Conservation (phyloP, 2,113 vertebrate genomes). For the Parotia lawesii region DNA sequence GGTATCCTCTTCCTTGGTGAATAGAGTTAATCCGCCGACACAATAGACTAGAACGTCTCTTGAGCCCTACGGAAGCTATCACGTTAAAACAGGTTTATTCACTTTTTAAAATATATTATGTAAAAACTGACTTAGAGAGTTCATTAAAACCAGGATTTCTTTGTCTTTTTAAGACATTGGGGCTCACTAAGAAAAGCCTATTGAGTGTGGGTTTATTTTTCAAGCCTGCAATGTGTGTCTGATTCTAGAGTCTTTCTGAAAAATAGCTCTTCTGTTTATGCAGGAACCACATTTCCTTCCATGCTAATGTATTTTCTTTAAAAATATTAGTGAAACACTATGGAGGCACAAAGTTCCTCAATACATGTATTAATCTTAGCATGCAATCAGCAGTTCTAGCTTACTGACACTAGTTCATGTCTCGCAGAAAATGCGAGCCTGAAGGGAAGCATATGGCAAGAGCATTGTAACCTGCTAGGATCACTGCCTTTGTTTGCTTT, state of each 20-base stretch:
- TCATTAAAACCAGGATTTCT: constrained; percentile 30
- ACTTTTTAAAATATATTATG: not conserved
- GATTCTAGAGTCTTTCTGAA: constrained; percentile 10
- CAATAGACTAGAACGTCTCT: constrained; percentile 32
- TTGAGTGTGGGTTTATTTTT: constrained; percentile 42
- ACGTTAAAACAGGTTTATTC: constrained; percentile 60
- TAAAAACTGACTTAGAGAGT: constrained; percentile 13
- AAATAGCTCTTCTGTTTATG: constrained; percentile 26
- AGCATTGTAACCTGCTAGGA: not conserved
- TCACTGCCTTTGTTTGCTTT: not conserved
- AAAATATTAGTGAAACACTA: constrained; percentile 16
- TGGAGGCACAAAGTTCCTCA: not conserved
- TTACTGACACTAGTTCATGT: not conserved
- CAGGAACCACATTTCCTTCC: constrained; percentile 29
- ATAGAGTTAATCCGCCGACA: constrained; percentile 1
- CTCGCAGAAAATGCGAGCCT: not conserved
- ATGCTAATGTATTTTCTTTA: constrained; percentile 24
- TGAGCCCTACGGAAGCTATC: constrained; percentile 46
- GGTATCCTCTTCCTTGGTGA: constrained; percentile 21
- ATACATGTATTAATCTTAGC: constrained; percentile 9
- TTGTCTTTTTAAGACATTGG: not conserved
- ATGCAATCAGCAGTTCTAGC: not conserved
- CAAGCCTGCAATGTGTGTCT: not conserved
- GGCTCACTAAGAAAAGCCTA: constrained; percentile 13
- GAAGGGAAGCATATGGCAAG: not conserved